Evolutionary conservation across 2,888 invertebrate genomes (phyloP).

Genomic region (Heliconius sara): DNA sequence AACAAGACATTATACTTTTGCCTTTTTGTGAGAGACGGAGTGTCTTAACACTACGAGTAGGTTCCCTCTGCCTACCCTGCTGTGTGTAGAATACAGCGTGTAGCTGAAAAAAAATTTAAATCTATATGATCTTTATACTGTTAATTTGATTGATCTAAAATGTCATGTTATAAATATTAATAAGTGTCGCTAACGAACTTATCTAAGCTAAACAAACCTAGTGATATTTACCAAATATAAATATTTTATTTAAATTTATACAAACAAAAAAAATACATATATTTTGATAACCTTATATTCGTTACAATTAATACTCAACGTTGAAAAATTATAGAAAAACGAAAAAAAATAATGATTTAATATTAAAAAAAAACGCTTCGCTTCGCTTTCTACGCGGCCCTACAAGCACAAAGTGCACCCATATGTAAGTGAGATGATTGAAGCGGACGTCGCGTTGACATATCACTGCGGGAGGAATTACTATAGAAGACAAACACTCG

Average conservation of each 20-base stretch:
- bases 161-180: background rate
- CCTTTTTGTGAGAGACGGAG: no score
- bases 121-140: background rate
- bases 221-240: background rate
- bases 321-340: no score
- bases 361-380: background rate
- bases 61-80: no score
- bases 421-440: slow-evolving; percentile 43
- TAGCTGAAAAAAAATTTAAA: background rate
- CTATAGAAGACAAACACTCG: background rate
- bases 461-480: background rate
- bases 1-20: no score
- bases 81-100: no score
- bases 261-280: background rate
- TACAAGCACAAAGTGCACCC: slow-evolving; percentile 9
- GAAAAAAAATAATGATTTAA: background rate
- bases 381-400: background rate
- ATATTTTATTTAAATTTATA: background rate
- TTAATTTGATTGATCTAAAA: background rate
- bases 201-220: background rate
- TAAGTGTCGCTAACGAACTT: background rate
- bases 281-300: background rate
- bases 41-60: no score
- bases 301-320: no score
- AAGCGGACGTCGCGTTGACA: slow-evolving; percentile 43